Evolutionary conservation across 2,888 invertebrate genomes (phyloP).

Genomic region (Scaptodrosophila latifasciaeformis): DNA sequence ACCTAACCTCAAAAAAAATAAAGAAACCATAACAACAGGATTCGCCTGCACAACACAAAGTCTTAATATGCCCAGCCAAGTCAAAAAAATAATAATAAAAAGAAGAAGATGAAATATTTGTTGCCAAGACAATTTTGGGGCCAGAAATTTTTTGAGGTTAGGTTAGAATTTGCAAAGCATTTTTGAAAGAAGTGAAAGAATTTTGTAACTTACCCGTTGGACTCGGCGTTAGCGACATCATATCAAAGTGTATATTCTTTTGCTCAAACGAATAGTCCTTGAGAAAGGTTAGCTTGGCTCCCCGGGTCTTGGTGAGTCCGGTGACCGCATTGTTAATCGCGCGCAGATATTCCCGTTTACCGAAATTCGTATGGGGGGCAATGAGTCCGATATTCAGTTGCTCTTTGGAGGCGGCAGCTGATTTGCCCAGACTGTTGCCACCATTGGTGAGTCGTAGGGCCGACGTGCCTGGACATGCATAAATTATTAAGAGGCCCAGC

Average conservation of each 20-base stretch:
- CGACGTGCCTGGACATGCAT: slow-evolving; percentile 37
- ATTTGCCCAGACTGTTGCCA: slow-evolving; percentile 59
- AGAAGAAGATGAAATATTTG: too few species aligned
- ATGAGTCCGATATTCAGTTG: slow-evolving; percentile 74
- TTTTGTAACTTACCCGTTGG: slow-evolving; percentile 81
- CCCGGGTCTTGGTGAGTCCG: slow-evolving; percentile 78
- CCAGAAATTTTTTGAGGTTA: too few species aligned
- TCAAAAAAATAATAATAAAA: too few species aligned
- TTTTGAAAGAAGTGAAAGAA: too few species aligned
- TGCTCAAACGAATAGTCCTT: slow-evolving; percentile 80
- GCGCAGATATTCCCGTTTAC: slow-evolving; percentile 80
- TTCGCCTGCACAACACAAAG: background rate
- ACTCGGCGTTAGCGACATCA: slow-evolving; percentile 84
- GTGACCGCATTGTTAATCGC: slow-evolving; percentile 80
- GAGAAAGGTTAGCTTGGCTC: slow-evolving; percentile 79
- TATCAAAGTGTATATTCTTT: slow-evolving; percentile 79
- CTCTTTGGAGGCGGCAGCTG: slow-evolving; percentile 67
- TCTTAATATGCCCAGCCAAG: slow-evolving; percentile 13
- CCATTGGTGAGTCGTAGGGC: slow-evolving; percentile 68
- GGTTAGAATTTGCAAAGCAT: too few species aligned
- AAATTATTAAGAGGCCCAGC: slow-evolving; percentile 34
- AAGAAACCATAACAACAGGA: slow-evolving; percentile 3
- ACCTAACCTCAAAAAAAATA: background rate
- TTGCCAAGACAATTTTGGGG: too few species aligned
- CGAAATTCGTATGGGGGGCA: slow-evolving; percentile 75